Evolutionary conservation across 2,797 vertebrate species (phyloP).

Genomic region (Sarcophilus harrisii): DNA sequence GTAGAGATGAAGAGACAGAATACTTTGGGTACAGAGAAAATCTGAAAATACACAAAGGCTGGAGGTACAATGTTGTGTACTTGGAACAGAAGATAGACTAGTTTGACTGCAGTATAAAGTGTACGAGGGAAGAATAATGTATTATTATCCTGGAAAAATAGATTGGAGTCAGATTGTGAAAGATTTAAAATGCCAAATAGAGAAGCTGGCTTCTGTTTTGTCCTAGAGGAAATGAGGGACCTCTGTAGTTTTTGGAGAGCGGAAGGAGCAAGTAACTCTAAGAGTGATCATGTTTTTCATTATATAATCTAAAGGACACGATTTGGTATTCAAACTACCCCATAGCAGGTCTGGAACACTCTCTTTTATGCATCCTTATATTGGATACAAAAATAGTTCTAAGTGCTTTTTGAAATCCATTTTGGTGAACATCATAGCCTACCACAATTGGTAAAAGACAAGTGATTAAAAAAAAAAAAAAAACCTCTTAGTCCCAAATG

Average conservation of each 20-base stretch:
- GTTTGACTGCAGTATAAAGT: neutral
- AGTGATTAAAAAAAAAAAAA: neutral
- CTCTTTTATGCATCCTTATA: no score
- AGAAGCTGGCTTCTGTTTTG: neutral
- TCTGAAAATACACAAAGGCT: neutral
- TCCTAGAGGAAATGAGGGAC: neutral
- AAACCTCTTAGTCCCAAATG: neutral
- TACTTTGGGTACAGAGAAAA: neutral
- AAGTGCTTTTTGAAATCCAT: neutral
- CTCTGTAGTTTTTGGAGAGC: neutral
- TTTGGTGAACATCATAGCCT: neutral
- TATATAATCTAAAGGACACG: no score
- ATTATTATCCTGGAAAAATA: neutral
- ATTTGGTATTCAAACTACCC: neutral
- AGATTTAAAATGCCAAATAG: neutral
- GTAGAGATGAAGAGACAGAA: neutral
- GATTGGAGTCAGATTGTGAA: neutral
- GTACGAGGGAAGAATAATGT: neutral
- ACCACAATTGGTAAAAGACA: neutral
- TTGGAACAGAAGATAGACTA: neutral
- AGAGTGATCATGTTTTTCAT: neutral
- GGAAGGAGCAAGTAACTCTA: no score
- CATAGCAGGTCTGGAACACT: neutral
- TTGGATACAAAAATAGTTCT: no score
- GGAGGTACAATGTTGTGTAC: neutral